Conservation (phyloP, 1,140 invertebrate genomes). For the Wiebesia pumilae region DNA sequence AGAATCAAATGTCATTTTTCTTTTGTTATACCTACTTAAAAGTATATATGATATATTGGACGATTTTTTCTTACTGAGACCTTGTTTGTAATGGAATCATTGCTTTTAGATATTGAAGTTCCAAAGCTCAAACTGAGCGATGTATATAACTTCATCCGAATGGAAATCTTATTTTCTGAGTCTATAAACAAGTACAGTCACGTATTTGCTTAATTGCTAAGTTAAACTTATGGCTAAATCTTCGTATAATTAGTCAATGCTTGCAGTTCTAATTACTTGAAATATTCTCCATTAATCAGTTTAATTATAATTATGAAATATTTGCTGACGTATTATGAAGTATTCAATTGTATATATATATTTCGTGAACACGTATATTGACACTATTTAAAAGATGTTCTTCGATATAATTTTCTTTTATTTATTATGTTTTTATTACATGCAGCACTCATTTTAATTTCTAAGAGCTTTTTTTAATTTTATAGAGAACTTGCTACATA, state of each 20-base stretch:
- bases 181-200: too few relatives aligned
- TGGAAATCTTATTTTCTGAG: neutral
- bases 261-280: conserved; percentile 23
- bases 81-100: conserved; percentile 41
- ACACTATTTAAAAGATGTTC: conserved; percentile 50
- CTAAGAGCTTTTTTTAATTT: too few relatives aligned
- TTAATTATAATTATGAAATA: neutral
- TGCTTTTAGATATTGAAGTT: conserved; percentile 7
- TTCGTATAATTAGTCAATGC: conserved; percentile 23
- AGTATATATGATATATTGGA: conserved; percentile 66
- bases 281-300: too few relatives aligned
- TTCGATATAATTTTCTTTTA: conserved; percentile 10
- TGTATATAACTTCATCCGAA: neutral
- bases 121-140: neutral
- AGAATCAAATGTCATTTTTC: conserved; percentile 62
- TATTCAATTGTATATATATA: neutral
- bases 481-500: too few relatives aligned
- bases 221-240: neutral
- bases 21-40: conserved; percentile 49
- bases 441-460: too few relatives aligned
- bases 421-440: neutral
- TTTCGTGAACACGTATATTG: conserved; percentile 54
- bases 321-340: neutral
- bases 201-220: conserved; percentile 5
- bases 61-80: conserved; percentile 35